Evolutionary conservation across 2,797 vertebrate genomes (phyloP), one percentile per base, ranked within the genome.

Genomic region (Protonibea diacanthus): DNA sequence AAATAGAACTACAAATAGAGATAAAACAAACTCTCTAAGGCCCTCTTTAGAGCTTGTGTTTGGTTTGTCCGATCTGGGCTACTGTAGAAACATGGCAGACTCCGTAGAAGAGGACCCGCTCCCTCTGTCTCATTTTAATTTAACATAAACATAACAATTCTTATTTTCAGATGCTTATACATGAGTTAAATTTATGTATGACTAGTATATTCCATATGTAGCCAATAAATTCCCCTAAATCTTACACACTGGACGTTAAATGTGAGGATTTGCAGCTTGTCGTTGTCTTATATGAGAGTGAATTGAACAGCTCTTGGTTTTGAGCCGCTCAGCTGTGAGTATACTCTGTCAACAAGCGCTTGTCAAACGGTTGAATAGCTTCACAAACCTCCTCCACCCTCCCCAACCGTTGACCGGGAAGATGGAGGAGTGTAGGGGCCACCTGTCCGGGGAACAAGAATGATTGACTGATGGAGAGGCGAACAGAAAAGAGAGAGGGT

Each of bases 401-500:
- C 33, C 33, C 33, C 33, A 38, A 38, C 51, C 44, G 44, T 70
- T 83, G 74, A 80, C 69, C 0, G 1, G 33, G 48, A 68, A 66
- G 61, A 76, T 51, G 64, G 67, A 76, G 57, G 74, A 63, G 52
- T 75, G 72, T 40, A 27, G 29, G 74, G 58, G 52, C 60, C 40
- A 75, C 64, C 70, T 85, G 77, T 81, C 82, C 58, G 15, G 62
- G 47, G 29, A 47, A 68, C 45, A 45, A 64, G 38, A 66, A 51
- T 75, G 86, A 86, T 53, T 77, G 83, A 80, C 21, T 56, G 67
- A 63, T 57, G 58, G 38, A 76, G 60, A 21, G 48, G 45, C 42
- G 29, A 42, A 75, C 62, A 59, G 74, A 62, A 53, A 63, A 69
- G 63, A 58, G 52, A 17, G 47, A 14, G 42, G 42, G 13, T 4